Evolutionary conservation across 2,797 vertebrate species (phyloP).

Genomic region (Hapalemur alaotrensis): DNA sequence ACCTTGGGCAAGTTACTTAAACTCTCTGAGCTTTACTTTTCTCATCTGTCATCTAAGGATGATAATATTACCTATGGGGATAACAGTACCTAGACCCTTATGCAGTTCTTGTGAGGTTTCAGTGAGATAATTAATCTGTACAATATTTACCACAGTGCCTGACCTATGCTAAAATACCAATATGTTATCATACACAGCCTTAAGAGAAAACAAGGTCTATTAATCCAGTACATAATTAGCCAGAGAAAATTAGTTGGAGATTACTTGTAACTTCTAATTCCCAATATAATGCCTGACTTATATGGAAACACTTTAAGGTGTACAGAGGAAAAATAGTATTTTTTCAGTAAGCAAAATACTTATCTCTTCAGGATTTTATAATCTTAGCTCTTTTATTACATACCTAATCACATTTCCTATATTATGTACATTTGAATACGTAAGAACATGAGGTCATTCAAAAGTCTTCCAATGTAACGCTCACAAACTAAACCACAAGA

Average conservation of each 20-base stretch:
- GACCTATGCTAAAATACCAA: not conserved
- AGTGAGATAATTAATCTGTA: not conserved
- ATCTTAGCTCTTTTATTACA: conserved; percentile 22
- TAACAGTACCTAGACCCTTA: not conserved
- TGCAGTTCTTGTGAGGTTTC: not conserved
- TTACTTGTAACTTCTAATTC: not conserved
- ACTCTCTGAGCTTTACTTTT: not conserved
- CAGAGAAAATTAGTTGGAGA: not conserved
- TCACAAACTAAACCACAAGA: not conserved
- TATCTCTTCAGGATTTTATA: conserved; percentile 34
- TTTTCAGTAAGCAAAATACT: not conserved
- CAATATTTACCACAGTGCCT: not conserved
- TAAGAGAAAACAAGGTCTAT: conserved; percentile 1
- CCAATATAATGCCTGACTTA: conserved; percentile 6
- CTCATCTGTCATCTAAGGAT: not conserved
- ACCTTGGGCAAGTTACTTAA: not conserved
- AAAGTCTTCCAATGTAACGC: not conserved
- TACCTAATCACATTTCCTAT: not conserved
- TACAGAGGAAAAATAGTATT: conserved; percentile 16
- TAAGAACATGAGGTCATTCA: not conserved
- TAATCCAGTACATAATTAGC: not conserved
- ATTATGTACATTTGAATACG: not conserved
- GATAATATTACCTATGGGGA: not conserved
- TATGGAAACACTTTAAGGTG: not conserved
- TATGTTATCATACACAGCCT: not conserved